Percentiles rank a stretch among this genome's conserved stretches.
phyloP scores from a whole-genome alignment of 2,888 invertebrate species.

The Heliconius ismenius region DNA sequence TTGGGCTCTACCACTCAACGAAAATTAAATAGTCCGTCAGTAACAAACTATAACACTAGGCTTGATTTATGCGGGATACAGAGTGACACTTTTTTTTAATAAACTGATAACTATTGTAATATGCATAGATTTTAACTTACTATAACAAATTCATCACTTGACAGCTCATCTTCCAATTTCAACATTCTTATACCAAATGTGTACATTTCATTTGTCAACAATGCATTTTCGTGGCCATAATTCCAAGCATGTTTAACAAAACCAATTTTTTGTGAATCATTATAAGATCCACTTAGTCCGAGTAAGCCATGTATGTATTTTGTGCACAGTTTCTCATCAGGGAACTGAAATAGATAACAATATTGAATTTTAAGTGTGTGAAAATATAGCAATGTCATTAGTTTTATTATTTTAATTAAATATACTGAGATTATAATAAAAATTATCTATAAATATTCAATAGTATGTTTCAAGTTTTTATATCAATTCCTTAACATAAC shows the following conservation, averaged over 20 bases:
- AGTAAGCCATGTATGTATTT: conserved; percentile 70
- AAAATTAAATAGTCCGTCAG: too few species aligned
- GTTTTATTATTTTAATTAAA: too few species aligned
- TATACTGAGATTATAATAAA: too few species aligned
- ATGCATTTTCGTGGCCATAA: conserved; percentile 65
- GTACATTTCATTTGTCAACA: conserved; percentile 70
- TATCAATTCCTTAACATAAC: neutral
- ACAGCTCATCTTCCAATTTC: conserved; percentile 61
- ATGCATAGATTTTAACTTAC: conserved; percentile 41
- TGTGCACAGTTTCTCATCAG: conserved; percentile 67
- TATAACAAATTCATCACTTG: conserved; percentile 60
- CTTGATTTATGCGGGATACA: too few species aligned
- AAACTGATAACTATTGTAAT: neutral
- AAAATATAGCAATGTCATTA: neutral
- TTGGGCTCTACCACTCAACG: too few species aligned
- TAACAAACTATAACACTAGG: too few species aligned
- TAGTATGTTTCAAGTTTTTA: neutral
- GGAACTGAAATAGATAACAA: conserved; percentile 55
- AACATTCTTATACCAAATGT: conserved; percentile 68
- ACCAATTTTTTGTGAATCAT: conserved; percentile 60
- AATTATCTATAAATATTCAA: too few species aligned
- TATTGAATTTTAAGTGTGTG: neutral
- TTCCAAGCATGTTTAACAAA: conserved; percentile 72
- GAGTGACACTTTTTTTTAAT: neutral
- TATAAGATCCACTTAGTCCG: conserved; percentile 55